A percentile compares a stretch with the other conserved stretches of the same genome.
phyloP scores from a whole-genome alignment of 2,113 vertebrate species.

The Salvelinus fontinalis region DNA sequence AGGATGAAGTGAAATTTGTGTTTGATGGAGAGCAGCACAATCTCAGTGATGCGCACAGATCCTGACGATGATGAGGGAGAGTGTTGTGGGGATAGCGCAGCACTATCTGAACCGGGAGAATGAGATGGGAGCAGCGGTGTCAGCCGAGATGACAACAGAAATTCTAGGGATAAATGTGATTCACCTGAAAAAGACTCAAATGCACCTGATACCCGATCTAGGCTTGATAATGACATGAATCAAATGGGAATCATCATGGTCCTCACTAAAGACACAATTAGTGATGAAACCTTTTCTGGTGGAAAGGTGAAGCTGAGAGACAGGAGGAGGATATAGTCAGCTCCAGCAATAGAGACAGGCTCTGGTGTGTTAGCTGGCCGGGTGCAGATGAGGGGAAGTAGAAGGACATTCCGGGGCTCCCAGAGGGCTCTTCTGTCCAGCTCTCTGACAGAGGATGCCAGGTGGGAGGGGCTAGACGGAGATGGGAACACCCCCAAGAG shows the following conservation, averaged over 20 bases:
- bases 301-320: constrained; percentile 64
- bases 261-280: not conserved
- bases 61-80: constrained; percentile 39
- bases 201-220: not conserved
- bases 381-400: constrained; percentile 51
- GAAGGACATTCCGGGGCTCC: constrained; percentile 63
- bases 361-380: constrained; percentile 19
- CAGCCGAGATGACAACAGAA: constrained; percentile 38
- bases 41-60: constrained; percentile 43
- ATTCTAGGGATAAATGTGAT: constrained; percentile 4
- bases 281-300: not conserved
- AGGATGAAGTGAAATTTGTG: constrained; percentile 80
- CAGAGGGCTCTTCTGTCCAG: constrained; percentile 65
- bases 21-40: constrained; percentile 69
- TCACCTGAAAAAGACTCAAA: not conserved
- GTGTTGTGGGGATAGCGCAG: constrained; percentile 1
- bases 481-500: constrained; percentile 68
- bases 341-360: constrained; percentile 55
- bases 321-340: constrained; percentile 63
- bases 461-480: constrained; percentile 58
- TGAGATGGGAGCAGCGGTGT: constrained; percentile 6
- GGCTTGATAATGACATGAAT: constrained; percentile 47
- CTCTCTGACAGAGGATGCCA: constrained; percentile 67
- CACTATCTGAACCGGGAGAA: not conserved
- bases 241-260: constrained; percentile 36